These are phyloP conservation scores for Acronicta leporina DNA, from an alignment of 2,888 invertebrate species.

Conservation along the genomic window DNA sequence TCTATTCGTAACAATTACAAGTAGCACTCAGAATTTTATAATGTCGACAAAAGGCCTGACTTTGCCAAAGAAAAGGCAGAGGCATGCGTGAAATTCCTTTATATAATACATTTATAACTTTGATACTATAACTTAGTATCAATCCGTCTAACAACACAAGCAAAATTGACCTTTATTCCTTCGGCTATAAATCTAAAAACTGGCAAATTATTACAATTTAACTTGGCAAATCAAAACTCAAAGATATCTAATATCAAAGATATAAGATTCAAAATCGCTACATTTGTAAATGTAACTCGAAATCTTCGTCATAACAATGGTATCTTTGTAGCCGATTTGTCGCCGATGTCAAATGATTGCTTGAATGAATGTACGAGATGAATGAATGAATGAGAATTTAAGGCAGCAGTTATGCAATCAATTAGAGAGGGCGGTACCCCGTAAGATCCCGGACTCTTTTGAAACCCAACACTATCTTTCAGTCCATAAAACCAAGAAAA, in stretches of 20 bases:
- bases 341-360: conserved; percentile 80
- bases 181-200: not conserved
- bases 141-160: conserved; percentile 44
- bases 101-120: conserved; percentile 76
- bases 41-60: conserved; percentile 76
- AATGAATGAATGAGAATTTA: conserved; percentile 65
- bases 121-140: conserved; percentile 77
- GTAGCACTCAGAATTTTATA: conserved; percentile 70
- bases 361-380: conserved; percentile 69
- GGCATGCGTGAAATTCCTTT: conserved; percentile 83
- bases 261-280: conserved; percentile 31
- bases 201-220: conserved; percentile 1
- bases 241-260: conserved; percentile 15
- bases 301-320: conserved; percentile 53
- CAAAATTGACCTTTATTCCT: conserved; percentile 38
- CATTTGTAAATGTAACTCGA: conserved; percentile 12
- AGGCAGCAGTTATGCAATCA: conserved; percentile 84
- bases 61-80: conserved; percentile 64
- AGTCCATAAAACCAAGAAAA: conserved; percentile 60
- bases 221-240: conserved; percentile 5
- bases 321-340: conserved; percentile 78
- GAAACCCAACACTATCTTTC: conserved; percentile 58
- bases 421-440: conserved; percentile 80
- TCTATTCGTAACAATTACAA: conserved; percentile 71
- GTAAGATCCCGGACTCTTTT: conserved; percentile 55